Evolutionary conservation across 2,113 vertebrate species (phyloP), one percentile per base, ranked within the genome.

Genomic region (Alexandromys fortis): DNA sequence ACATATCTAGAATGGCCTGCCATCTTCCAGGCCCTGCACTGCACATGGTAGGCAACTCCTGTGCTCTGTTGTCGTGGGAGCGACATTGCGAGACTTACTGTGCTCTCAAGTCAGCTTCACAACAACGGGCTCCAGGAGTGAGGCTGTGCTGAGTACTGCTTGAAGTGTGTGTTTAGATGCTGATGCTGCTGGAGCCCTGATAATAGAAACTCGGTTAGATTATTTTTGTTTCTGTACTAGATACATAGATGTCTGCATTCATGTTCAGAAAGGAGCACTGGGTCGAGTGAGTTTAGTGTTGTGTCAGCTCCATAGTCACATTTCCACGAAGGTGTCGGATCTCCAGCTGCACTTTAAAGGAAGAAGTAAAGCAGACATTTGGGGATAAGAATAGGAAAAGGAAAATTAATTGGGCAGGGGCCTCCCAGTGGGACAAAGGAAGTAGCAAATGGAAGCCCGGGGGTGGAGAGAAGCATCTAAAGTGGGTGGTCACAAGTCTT

Each of bases 301-400:
- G 42, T 91, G 49, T 42, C 24, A 38, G 77, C 30, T 89, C 28
- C 61, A 81, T 13, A 52, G 47, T 52, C 47, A 10, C 77, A 58
- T 90, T n/a, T 89, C 22, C 35, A 77, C 26, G 30, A 58, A 88
- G 45, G 72, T 52, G 26, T 91, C 52, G 33, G 8, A 28, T 45
- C 42, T 38, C 45, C 81, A 94, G 13, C 28, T 96, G 55, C 68
- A 79, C 63, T 96, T 93, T 85, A 94, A 91, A 96, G 78, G 52
- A 82, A 92, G 55, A 92, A 94, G 58, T 81, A 79, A 94, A 94
- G 55, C n/a, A 38, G 42, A 86, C 63, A 78, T 26, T 86, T 88
- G 11, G 16, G 13, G 77, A 35, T 49, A 42, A 10, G 22, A 21
- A 22, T 38, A 6, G n/a, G 22, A 35, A n/a, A 86, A 83, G 28